Evolutionary conservation across 2,888 invertebrate species (phyloP).

Genomic region (Ectemnius cavifrons): DNA sequence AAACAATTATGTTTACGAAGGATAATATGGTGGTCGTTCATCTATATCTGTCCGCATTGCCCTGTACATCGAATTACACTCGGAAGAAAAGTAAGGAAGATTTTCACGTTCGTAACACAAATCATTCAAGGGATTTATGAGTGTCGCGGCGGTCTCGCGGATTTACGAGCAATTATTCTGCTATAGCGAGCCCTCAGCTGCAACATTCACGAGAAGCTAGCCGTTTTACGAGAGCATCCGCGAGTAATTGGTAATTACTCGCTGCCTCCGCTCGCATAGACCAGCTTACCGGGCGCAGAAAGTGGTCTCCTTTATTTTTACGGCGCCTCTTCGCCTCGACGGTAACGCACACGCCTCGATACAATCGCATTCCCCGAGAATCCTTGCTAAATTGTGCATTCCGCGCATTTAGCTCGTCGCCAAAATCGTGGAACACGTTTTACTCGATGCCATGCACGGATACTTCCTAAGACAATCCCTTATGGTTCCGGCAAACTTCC

Average conservation of each 20-base stretch:
- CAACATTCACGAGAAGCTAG: constrained; percentile 18
- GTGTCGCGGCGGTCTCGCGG: background rate
- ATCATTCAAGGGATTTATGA: background rate
- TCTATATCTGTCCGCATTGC: too few species aligned
- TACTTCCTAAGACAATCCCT: too few species aligned
- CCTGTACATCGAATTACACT: too few species aligned
- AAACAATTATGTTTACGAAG: too few species aligned
- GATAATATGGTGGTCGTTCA: too few species aligned
- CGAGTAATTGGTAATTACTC: constrained; percentile 57
- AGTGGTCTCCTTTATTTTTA: constrained; percentile 32
- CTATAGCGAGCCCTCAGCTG: constrained; percentile 3
- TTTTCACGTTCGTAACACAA: background rate
- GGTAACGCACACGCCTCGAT: background rate
- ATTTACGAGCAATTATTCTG: constrained; percentile 47
- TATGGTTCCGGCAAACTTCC: too few species aligned
- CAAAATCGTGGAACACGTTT: too few species aligned
- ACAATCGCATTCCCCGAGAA: background rate
- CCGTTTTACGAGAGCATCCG: constrained; percentile 35
- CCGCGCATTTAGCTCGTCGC: too few species aligned
- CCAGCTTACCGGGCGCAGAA: constrained; percentile 21
- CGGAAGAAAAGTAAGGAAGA: too few species aligned
- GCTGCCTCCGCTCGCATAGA: constrained; percentile 19
- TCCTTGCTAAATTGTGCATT: background rate
- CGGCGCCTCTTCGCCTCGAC: background rate
- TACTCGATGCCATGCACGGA: too few species aligned